Conservation (phyloP, 2,797 vertebrate genomes). For the Clarias fuscus region DNA sequence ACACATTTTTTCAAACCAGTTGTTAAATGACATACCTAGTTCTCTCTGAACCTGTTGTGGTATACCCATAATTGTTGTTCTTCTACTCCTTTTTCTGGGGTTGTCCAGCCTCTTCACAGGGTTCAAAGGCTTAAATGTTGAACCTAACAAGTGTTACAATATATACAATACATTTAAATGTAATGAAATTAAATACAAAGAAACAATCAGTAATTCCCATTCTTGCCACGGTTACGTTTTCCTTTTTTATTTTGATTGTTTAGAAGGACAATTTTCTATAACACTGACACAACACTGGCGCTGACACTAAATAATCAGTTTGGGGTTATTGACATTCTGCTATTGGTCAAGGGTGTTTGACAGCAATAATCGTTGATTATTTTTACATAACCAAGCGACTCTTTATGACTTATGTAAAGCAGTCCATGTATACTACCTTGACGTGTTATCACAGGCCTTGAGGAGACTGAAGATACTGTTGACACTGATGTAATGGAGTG, state of each 20-base stretch:
- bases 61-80: conserved; percentile 94
- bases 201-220: neutral
- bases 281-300: neutral
- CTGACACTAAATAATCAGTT: neutral
- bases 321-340: neutral
- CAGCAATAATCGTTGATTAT: neutral
- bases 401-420: neutral
- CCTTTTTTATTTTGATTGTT: neutral
- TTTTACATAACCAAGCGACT: neutral
- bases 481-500: conserved; percentile 62
- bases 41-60: conserved; percentile 95
- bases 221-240: neutral
- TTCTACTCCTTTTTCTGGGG: conserved; percentile 79
- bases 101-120: conserved; percentile 71
- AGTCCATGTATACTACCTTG: conserved; percentile 69
- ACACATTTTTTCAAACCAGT: neutral
- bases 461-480: conserved; percentile 55
- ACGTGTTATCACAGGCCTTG: conserved; percentile 68
- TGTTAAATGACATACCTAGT: conserved; percentile 77
- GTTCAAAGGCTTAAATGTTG: conserved; percentile 79
- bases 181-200: neutral
- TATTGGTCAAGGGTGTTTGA: neutral
- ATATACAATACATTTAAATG: neutral
- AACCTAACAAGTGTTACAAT: conserved; percentile 63
- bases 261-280: neutral